Base-by-base conservation (phyloP, 1,140 invertebrate species). In the Vanessa tameamea region DNA sequence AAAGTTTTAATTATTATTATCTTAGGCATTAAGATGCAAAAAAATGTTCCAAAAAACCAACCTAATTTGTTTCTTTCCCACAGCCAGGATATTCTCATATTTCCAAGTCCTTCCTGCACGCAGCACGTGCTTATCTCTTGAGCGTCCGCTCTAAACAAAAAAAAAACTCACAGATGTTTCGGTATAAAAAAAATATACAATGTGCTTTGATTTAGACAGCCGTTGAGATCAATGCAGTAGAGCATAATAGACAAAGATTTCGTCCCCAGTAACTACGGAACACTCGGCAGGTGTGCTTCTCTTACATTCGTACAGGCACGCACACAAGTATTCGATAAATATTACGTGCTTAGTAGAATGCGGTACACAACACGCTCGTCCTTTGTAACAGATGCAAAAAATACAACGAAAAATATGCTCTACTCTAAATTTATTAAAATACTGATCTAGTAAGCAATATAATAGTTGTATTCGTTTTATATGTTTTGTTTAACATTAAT, bases 251-350 rank as follows among this genome's bases (percentile, higher is more conserved):
- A 61, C 67, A 69, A 59, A 64, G 69, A 78, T 47, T 20, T 64
- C 53, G 67, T 71, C 69, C 73, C 65, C 64, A 14, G 47, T 65
- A 26, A 69, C 69, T 59, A 64, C 74, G 76, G 72, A 82, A 76
- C 78, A 64, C 73, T 72, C 77, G 78, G 86, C 88, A 91, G 89
- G 87, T 91, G 89, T 87, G 86, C 78, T 82, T 79, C 82, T 81
- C 81, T 81, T 82, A 80, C 83, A 82, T 78, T 68, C 70, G 72
- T 73, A 79, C 67, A 75, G 59, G 65, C 64, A 80, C 72, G 74
- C 75, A 80, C 78, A 80, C 79, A 84, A 78, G 78, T 75, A 76
- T 70, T 82, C 69, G 75, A 65, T 77, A 78, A 73, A 73, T 79
- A 79, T 72, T 72, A 79, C 79, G 72, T 75, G 53, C 70, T 69